Conservation (phyloP, 2,888 invertebrate species). For the Psococerastis gibbosa region DNA sequence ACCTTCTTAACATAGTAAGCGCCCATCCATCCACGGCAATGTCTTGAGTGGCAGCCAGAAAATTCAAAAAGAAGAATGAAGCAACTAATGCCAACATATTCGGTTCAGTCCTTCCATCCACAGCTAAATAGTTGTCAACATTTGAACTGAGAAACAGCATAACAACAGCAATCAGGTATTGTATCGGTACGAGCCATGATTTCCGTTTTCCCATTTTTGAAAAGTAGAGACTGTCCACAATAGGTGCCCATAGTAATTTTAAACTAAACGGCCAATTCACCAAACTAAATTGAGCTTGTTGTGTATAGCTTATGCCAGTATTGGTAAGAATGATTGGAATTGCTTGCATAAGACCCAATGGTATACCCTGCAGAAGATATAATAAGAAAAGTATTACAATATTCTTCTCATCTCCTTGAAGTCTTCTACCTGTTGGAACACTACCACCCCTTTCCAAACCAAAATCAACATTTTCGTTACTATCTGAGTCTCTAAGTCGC, state of each 20-base stretch:
- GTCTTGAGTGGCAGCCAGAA: constrained; percentile 96
- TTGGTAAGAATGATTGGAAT: constrained; percentile 92
- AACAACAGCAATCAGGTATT: constrained; percentile 54
- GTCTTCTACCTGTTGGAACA: background rate
- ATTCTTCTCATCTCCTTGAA: constrained; percentile 50
- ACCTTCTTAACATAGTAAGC: constrained; percentile 91
- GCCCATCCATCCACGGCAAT: constrained; percentile 99
- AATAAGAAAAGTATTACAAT: constrained; percentile 77
- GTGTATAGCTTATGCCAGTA: constrained; percentile 77
- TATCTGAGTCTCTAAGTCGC: too few relatives aligned
- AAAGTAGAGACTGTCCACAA: constrained; percentile 85
- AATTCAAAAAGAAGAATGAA: constrained; percentile 80
- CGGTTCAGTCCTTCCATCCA: constrained; percentile 27
- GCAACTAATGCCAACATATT: constrained; percentile 61
- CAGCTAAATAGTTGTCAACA: constrained; percentile 58
- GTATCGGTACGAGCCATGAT: constrained; percentile 86
- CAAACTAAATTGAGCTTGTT: constrained; percentile 91
- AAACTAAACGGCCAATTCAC: constrained; percentile 82
- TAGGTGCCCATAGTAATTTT: constrained; percentile 94
- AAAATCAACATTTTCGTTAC: too few relatives aligned
- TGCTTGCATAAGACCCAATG: constrained; percentile 81
- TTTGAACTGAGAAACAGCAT: constrained; percentile 71
- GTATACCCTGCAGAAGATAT: constrained; percentile 88
- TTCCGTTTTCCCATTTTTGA: constrained; percentile 77
- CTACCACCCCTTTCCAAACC: background rate